A percentile compares a stretch with the other conserved stretches of the same genome.
phyloP scores from a whole-genome alignment of 2,888 invertebrate genomes.

The Falcaria lacertinaria region DNA sequence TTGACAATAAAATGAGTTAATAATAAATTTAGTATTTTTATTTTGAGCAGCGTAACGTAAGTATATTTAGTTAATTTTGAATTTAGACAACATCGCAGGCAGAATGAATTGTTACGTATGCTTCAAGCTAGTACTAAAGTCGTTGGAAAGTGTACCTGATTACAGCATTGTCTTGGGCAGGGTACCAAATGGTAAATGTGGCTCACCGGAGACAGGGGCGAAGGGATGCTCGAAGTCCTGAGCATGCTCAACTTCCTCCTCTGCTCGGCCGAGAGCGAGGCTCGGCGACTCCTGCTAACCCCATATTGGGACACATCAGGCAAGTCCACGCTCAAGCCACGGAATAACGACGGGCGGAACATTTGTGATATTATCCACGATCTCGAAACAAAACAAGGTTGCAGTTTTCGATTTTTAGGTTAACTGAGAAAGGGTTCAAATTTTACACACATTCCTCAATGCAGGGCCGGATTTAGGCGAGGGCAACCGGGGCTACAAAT shows the following conservation, averaged over 20 bases:
- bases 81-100: neutral
- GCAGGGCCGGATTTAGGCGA: no score
- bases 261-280: slow-evolving; percentile 68
- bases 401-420: neutral
- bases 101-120: neutral
- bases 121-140: neutral
- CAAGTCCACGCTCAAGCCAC: slow-evolving; percentile 56
- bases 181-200: slow-evolving; percentile 79
- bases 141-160: slow-evolving; percentile 55
- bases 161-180: slow-evolving; percentile 77
- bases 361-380: slow-evolving; percentile 24
- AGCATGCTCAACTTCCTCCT: slow-evolving; percentile 65
- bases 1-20: neutral
- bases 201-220: slow-evolving; percentile 74
- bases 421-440: neutral
- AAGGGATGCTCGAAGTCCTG: slow-evolving; percentile 57
- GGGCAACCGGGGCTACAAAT: no score
- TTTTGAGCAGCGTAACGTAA: neutral
- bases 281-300: slow-evolving; percentile 69
- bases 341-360: slow-evolving; percentile 63
- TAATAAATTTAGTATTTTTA: neutral
- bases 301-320: slow-evolving; percentile 58
- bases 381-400: neutral
- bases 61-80: neutral
- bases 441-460: neutral